Evolutionary conservation across 2,113 vertebrate genomes (phyloP).

Genomic region (Mesembrinibis cayennensis): DNA sequence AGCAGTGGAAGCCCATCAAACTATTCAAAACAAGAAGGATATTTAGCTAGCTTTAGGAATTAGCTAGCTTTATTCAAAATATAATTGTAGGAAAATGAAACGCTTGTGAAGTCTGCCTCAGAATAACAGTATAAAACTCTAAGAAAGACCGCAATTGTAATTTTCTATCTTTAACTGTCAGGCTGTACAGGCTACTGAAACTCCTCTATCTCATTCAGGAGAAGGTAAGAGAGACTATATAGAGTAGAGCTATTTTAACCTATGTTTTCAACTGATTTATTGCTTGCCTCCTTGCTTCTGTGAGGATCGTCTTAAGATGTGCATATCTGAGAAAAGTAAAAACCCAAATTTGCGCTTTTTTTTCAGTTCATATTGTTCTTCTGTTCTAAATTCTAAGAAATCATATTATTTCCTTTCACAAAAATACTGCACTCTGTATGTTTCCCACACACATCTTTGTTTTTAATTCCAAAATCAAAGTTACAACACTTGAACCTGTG

Average conservation of each 20-base stretch:
- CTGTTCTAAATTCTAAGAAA: not conserved
- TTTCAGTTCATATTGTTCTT: not conserved
- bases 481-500: not conserved
- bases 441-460: accelerated
- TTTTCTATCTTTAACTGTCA: not conserved
- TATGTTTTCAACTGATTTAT: not conserved
- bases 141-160: not conserved
- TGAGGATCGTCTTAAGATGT: not conserved
- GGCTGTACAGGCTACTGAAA: not conserved
- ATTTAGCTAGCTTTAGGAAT: not conserved
- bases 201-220: not conserved
- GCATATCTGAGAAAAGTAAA: not conserved
- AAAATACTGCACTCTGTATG: not conserved
- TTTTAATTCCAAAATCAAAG: not conserved
- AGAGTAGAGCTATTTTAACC: not conserved
- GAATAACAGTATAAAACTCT: not conserved
- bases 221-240: not conserved
- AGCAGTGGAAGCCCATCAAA: not conserved
- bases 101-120: not conserved
- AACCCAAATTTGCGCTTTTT: not conserved
- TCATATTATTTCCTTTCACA: not conserved
- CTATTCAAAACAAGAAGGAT: not conserved
- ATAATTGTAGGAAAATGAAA: not conserved
- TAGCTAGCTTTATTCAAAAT: not conserved
- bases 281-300: not conserved